Percentiles rank a stretch among this genome's conserved stretches.
phyloP scores from a whole-genome alignment of 2,113 vertebrate genomes.

The Cyprinus carpio region DNA sequence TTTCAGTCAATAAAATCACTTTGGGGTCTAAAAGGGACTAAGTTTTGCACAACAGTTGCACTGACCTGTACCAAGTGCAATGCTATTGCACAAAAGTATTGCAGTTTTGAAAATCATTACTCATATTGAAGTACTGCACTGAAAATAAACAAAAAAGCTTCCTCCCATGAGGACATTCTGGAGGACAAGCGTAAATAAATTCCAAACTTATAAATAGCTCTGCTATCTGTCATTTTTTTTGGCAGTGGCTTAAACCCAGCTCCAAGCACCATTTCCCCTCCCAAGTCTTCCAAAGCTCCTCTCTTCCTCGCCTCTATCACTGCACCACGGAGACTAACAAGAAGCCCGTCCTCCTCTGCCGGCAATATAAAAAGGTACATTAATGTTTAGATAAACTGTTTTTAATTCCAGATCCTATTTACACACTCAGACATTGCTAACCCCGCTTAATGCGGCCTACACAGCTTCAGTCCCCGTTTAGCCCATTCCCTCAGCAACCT shows the following conservation, averaged over 20 bases:
- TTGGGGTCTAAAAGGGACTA: too few relatives aligned
- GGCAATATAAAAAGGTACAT: constrained; percentile 49
- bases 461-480: constrained; percentile 82
- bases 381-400: not conserved
- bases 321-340: constrained; percentile 30
- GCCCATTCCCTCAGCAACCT: constrained; percentile 87
- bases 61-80: too few relatives aligned
- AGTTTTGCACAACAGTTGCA: too few relatives aligned
- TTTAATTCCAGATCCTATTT: not conserved
- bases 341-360: constrained; percentile 38
- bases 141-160: not conserved
- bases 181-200: not conserved
- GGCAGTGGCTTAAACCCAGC: constrained; percentile 20
- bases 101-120: too few relatives aligned
- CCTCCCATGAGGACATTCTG: not conserved
- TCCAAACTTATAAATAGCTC: not conserved
- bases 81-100: too few relatives aligned
- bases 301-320: constrained; percentile 7
- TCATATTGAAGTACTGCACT: too few relatives aligned
- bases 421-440: not conserved
- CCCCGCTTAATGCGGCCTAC: constrained; percentile 32
- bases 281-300: constrained; percentile 44
- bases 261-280: constrained; percentile 36
- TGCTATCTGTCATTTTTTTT: not conserved
- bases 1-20: too few relatives aligned